These are phyloP conservation scores for Cydia strobilella DNA, from an alignment of 1,140 invertebrate species.

Conservation along the genomic window DNA sequence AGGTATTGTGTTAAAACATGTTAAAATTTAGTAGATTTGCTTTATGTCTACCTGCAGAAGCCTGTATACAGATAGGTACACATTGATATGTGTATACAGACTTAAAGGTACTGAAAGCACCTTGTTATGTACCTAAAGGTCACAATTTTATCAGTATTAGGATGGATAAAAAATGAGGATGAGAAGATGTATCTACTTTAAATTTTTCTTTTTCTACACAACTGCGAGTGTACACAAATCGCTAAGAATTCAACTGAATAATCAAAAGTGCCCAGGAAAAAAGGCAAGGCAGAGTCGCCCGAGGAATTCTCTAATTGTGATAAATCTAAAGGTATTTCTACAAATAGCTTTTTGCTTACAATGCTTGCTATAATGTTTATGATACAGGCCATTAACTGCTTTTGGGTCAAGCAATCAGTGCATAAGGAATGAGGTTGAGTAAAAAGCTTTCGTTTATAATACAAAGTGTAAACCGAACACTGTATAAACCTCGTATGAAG, in stretches of 20 bases:
- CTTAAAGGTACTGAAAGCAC: no score
- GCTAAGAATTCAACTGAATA: neutral
- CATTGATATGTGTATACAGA: no score
- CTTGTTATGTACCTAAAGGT: no score
- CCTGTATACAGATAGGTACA: no score
- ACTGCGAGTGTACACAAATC: neutral
- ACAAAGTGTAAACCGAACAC: neutral
- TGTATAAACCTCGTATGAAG: neutral
- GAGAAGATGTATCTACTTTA: no score
- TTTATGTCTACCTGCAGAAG: neutral
- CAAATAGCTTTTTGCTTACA: neutral
- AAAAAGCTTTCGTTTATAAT: constrained; percentile 24
- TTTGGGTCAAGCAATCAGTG: constrained; percentile 20
- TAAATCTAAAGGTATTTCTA: neutral
- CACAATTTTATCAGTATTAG: no score
- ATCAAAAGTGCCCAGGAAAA: neutral
- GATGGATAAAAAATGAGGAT: no score
- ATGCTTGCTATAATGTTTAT: neutral
- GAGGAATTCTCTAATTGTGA: neutral
- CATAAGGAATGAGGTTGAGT: constrained; percentile 25
- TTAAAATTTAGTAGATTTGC: neutral
- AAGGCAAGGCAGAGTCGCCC: neutral
- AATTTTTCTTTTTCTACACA: no score
- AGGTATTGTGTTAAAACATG: neutral
- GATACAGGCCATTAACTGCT: constrained; percentile 22